Base-by-base conservation (phyloP, 2,888 invertebrate genomes). In the Pollenia griseotomentosa region DNA sequence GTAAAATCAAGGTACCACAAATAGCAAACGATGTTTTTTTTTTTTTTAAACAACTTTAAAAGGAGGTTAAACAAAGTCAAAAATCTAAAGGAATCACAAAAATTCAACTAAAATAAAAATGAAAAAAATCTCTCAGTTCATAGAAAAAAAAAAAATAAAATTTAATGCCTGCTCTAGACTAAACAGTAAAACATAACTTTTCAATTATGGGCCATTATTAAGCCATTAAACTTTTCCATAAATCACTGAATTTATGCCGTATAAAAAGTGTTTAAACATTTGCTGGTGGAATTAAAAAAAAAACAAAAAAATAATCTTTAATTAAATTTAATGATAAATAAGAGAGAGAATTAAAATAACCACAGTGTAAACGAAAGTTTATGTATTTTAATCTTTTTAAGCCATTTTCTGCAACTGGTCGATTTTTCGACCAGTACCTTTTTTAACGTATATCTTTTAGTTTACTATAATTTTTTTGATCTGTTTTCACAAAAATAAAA, bases 131-230 rank as follows among this genome's bases (percentile, higher is more conserved):
- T 63, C 42, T 1, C 42, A 57, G 33, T 8, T 6, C 48, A 42
- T 10, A 71, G 40, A 44, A 2, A 51, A 55, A 73, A 65, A 23
- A 7, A 71, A 71, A 61, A 23, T n/a, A 53, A 80, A 55, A 19
- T 16, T 16, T 7, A 46, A 78, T 55, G 40, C 42, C 42, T 14
- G 4, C 8, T 57, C 2, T 9, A 44, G 23, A 55, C 48, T 40
- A 40, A 66, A 46, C 3, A 61, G n/a, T 42, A 16, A 57, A 73
- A 83, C 75, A 83, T 66, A 83, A 83, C 74, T 86, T 86, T 86
- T 75, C 86, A 86, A 83, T 86, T 83, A 75, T 86, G 83, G 57
- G 57, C 51, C 68, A 75, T 82, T 78, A 79, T 78, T 48, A 71
- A 75, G 57, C 46, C 46, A 63, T 74, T 74, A 74, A 80, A 66